A percentile compares a stretch with the other conserved stretches of the same genome.
phyloP scores from a whole-genome alignment of 2,113 vertebrate genomes.

The Crotalus horridus region DNA sequence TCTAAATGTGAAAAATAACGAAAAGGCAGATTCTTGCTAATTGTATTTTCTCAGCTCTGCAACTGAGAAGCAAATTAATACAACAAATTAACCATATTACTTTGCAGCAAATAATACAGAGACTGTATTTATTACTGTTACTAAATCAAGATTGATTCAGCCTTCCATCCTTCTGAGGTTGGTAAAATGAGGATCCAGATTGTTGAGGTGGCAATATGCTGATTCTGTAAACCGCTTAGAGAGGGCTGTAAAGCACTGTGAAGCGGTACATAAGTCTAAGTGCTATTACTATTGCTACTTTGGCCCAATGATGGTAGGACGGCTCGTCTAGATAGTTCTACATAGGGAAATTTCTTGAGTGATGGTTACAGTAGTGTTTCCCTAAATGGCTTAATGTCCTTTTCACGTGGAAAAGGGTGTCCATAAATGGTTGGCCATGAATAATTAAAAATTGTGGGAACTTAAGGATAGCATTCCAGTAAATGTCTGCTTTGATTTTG shows the following conservation, averaged over 20 bases:
- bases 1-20: background rate
- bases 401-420: background rate
- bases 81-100: background rate
- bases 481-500: constrained; percentile 31
- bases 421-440: background rate
- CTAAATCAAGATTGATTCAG: too few relatives aligned
- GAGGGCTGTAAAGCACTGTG: too few relatives aligned
- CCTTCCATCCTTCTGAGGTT: too few relatives aligned
- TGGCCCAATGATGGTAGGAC: background rate
- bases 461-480: background rate
- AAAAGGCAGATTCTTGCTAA: background rate
- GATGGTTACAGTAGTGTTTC: background rate
- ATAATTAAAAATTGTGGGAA: background rate
- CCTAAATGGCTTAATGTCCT: background rate
- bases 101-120: background rate
- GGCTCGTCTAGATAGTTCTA: background rate
- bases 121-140: background rate
- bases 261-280: too few relatives aligned
- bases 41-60: background rate
- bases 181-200: too few relatives aligned
- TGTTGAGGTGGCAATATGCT: too few relatives aligned
- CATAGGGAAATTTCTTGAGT: background rate
- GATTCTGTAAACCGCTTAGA: too few relatives aligned
- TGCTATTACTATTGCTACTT: background rate
- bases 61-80: background rate